Percentiles rank a stretch among this genome's conserved stretches.
Evolutionary conservation across 2,888 invertebrate species (phyloP).

Genomic region (Lasioglossum morio): DNA sequence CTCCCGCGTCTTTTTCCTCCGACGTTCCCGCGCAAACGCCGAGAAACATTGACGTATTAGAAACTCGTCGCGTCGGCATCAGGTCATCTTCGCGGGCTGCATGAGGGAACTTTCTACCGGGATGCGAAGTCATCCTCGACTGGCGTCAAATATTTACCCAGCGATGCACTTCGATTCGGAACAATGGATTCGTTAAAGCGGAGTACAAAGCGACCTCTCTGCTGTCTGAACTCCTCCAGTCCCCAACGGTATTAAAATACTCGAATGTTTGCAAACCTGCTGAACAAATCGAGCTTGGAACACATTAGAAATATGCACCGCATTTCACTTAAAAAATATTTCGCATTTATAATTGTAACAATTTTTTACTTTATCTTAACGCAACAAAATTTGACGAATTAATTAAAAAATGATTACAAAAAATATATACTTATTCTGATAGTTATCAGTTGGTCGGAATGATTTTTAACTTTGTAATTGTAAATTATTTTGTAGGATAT

Average conservation of each 20-base stretch:
- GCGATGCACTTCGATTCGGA: not conserved
- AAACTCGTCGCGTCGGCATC: slow-evolving; percentile 19
- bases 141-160: slow-evolving; percentile 16
- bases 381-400: no score
- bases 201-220: not conserved
- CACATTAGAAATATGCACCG: not conserved
- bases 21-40: not conserved
- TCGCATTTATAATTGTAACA: no score
- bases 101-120: slow-evolving; percentile 11
- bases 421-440: no score
- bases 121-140: not conserved
- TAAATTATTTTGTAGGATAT: no score
- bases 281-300: not conserved
- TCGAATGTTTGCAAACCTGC: not conserved
- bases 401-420: no score
- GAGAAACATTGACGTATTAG: slow-evolving; percentile 30
- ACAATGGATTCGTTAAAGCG: slow-evolving; percentile 2
- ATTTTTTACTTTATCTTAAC: no score
- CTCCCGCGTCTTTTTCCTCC: slow-evolving; percentile 6
- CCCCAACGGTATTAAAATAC: not conserved
- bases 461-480: no score
- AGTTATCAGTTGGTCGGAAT: no score
- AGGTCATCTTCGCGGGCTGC: not conserved
- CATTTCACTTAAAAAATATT: not conserved
- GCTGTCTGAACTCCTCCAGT: not conserved